These are phyloP conservation scores for Collichthys lucidus DNA, from an alignment of 2,113 vertebrate genomes.

Conservation along the genomic window DNA sequence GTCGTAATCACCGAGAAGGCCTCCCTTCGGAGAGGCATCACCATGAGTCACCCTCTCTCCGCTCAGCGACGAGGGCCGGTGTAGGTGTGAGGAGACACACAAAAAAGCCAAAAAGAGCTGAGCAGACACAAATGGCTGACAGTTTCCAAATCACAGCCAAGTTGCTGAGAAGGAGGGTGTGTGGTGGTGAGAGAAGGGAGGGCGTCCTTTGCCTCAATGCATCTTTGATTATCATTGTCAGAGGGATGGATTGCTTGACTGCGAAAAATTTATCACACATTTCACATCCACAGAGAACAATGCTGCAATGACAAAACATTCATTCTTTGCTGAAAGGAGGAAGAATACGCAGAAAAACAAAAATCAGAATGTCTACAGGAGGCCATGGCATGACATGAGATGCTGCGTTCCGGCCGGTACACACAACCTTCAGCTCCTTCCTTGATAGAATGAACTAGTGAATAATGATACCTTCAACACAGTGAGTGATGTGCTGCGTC, in stretches of 20 bases:
- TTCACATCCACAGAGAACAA: constrained; percentile 52
- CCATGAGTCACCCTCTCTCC: constrained; percentile 45
- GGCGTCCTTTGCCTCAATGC: constrained; percentile 57
- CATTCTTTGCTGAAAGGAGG: constrained; percentile 14
- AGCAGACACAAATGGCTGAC: constrained; percentile 61
- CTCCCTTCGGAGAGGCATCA: constrained; percentile 42
- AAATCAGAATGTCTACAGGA: constrained; percentile 13
- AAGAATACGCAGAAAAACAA: constrained; percentile 20
- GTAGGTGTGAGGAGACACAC: constrained; percentile 27
- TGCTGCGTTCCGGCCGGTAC: constrained; percentile 11
- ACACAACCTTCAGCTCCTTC: background rate
- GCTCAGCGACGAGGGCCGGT: background rate
- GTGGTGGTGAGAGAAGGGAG: constrained; percentile 10
- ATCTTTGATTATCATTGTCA: constrained; percentile 67
- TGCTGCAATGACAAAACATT: constrained; percentile 39
- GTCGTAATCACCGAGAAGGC: constrained; percentile 39
- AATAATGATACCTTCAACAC: constrained; percentile 26
- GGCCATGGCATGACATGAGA: background rate
- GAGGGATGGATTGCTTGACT: constrained; percentile 43
- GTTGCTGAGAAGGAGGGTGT: constrained; percentile 35
- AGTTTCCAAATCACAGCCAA: constrained; percentile 57
- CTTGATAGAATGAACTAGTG: background rate
- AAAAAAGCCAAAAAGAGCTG: constrained; percentile 52
- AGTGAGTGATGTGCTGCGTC: constrained; percentile 6
- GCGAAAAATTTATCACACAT: constrained; percentile 51